Base-by-base conservation (phyloP, 2,113 vertebrate species). In the Hemiprocne comata region DNA sequence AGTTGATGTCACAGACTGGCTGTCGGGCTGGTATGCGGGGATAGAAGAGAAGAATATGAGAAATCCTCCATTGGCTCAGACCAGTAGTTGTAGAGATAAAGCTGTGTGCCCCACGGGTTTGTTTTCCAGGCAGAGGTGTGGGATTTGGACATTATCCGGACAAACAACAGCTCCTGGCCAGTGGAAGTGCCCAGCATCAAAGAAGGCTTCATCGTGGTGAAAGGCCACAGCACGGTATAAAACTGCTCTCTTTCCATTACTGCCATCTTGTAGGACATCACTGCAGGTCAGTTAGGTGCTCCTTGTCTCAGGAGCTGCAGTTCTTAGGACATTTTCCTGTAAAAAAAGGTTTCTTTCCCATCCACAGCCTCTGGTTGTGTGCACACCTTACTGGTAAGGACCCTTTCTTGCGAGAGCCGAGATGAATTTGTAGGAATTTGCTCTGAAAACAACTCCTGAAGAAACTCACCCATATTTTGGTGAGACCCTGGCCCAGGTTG, bases 111-210 rank as follows among this genome's bases (percentile, higher is more conserved):
- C 42, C 58, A 0, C 13, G 0, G 18, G 13, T 75, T 72, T 86
- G 17, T 93, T 81, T 84, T 97, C n/a, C 92, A 99, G 99, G 99
- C 99, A 78, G 99, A 99, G 86, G 99, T 99, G 21, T 99, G 99
- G 99, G 99, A 99, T 94, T 98, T 99, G 92, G 99, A 99, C 48
- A 98, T 99, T n/a, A 97, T 99, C 66, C 98, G 98, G 88, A 96
- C 98, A 3, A 99, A 95, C 96, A 97, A 98, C 91, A 99, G 87
- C 94, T 98, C 97, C 38, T 99, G 99, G 99, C 99, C 99, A 0
- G 93, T 99, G 61, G 98, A 99, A 70, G 98, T 97, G 40, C 97
- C 98, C 64, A 99, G 98, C 6, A 97, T 99, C 87, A 99, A 99
- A 93, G 99, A 99, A 55, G 99, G 99, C 62, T 99, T 99, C 87